Conservation (phyloP, 2,888 invertebrate species). For the Hymenopus coronatus region DNA sequence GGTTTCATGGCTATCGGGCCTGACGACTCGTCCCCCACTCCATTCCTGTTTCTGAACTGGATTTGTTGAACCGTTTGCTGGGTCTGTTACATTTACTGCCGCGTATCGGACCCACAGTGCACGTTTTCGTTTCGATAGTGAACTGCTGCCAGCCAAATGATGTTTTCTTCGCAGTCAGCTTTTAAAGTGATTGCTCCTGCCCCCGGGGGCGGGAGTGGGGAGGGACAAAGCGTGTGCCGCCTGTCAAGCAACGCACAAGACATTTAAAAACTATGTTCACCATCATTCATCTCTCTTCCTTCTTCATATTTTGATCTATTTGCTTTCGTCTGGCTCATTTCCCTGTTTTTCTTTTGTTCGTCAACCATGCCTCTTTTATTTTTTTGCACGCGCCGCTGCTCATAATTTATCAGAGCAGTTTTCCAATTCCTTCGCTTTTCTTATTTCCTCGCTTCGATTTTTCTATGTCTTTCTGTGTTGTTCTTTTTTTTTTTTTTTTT, state of each 20-base stretch:
- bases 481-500: background rate
- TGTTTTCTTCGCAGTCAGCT: background rate
- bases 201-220: background rate
- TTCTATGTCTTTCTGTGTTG: background rate
- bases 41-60: background rate
- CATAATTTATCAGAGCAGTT: background rate
- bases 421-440: background rate
- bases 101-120: background rate
- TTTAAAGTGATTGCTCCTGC: slow-evolving; percentile 4
- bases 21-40: no score
- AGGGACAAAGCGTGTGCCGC: background rate
- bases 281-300: background rate
- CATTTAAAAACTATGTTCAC: background rate
- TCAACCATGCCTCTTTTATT: background rate
- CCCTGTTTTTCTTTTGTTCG: background rate
- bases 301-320: background rate
- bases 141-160: background rate
- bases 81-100: background rate
- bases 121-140: background rate
- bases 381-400: background rate
- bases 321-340: background rate
- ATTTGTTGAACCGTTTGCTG: background rate
- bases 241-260: background rate
- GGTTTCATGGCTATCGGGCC: background rate
- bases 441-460: background rate